Conservation (phyloP, 2,888 invertebrate species). For the Scelioninae gen. 1 region DNA sequence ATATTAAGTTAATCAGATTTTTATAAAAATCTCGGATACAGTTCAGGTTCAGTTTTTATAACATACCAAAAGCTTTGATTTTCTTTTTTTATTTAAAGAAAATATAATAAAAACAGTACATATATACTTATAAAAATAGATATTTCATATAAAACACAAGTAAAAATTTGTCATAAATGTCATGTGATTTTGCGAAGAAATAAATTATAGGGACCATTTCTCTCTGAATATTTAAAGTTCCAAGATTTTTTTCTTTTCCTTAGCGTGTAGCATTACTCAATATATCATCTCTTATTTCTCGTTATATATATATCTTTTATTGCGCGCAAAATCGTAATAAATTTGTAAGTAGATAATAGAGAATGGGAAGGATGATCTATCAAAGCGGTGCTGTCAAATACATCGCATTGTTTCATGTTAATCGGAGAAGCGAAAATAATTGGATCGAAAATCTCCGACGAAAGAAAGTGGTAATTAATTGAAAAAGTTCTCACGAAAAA, state of each 20-base stretch:
- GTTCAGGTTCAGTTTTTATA: too few species aligned
- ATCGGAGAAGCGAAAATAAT: neutral
- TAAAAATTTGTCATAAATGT: too few species aligned
- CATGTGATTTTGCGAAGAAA: neutral
- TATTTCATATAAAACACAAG: too few species aligned
- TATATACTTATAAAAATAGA: too few species aligned
- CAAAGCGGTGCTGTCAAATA: neutral
- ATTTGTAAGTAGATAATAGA: constrained; percentile 32
- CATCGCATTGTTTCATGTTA: neutral
- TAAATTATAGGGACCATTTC: constrained; percentile 4
- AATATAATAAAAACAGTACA: too few species aligned
- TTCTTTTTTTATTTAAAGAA: too few species aligned
- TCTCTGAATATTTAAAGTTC: constrained; percentile 1
- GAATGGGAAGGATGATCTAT: constrained; percentile 25
- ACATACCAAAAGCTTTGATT: too few species aligned
- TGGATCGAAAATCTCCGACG: neutral
- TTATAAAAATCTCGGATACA: too few species aligned
- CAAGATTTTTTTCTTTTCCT: constrained; percentile 3
- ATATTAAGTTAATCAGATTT: too few species aligned
- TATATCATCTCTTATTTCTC: constrained; percentile 17
- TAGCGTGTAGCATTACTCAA: neutral
- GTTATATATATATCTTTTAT: constrained; percentile 32
- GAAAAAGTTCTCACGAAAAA: too few species aligned
- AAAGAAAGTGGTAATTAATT: too few species aligned
- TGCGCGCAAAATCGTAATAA: constrained; percentile 34